Conservation (phyloP, 2,797 vertebrate genomes). For the Pseudopleuronectes americanus region DNA sequence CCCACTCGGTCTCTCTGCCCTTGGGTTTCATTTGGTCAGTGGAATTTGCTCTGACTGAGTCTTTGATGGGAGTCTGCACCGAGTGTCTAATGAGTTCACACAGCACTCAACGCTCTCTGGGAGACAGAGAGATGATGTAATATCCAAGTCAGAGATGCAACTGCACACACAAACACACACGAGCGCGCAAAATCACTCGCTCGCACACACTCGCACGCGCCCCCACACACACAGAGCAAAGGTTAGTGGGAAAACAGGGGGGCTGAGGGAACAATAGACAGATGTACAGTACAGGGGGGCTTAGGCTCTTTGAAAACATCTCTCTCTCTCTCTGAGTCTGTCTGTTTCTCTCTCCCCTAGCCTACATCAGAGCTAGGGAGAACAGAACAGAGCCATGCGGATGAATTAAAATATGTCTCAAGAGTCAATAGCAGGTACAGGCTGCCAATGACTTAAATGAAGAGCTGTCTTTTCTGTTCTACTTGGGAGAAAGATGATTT, state of each 20-base stretch:
- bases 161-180: neutral
- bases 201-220: neutral
- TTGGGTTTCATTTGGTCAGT: conserved; percentile 37
- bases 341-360: conserved; percentile 12
- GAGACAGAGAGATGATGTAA: conserved; percentile 62
- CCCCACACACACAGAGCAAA: conserved; percentile 3
- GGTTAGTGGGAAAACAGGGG: conserved; percentile 17
- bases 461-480: neutral
- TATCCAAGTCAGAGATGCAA: conserved; percentile 59
- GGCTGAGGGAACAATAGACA: conserved; percentile 27
- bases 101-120: conserved; percentile 32
- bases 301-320: neutral
- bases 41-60: conserved; percentile 37
- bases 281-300: conserved; percentile 9
- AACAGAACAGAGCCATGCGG: neutral
- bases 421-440: conserved; percentile 1
- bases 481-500: neutral
- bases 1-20: conserved; percentile 5
- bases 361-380: conserved; percentile 1
- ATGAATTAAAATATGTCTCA: conserved; percentile 15
- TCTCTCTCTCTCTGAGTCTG: too few species aligned
- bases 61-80: conserved; percentile 43
- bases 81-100: conserved; percentile 55
- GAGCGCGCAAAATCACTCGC: neutral
- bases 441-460: neutral